Base-by-base conservation (phyloP, 2,797 vertebrate species). In the Sebastes diploproa region DNA sequence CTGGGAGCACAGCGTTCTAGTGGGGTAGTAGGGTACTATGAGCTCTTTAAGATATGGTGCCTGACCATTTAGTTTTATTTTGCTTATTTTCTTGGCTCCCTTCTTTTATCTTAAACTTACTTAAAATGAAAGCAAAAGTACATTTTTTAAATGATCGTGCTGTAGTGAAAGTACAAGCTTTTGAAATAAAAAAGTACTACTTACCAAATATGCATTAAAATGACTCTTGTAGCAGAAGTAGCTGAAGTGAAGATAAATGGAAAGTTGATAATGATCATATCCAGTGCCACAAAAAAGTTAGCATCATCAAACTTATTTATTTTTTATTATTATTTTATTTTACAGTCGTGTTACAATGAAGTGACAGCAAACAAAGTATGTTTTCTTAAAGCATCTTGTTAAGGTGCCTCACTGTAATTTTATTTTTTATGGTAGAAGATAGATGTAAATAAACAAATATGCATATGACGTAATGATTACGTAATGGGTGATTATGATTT, bases 371-470 rank as follows among this genome's bases (percentile, higher is more conserved):
- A 6, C 27, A 52, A 62, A 42, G 10, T 68, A 2, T 42, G 18
- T 63, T 80, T 72, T 4, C 27, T 62, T 42, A 42, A 77, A 77
- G 16, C 22, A 38, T 29, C 3, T 32, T 65, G 50, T 32, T 9
- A 58, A 60, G 8, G 20, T 50, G 9, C 14, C 3, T 38, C 6
- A 22, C 3, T 42, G 4, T 59, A 13, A 2, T 60, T 9, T 82
- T 62, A 65, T 69, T 70, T 70, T 54, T 65, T 58, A 10, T 36
- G 11, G n/a, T 67, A 38, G 7, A 77, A 18, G 22, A 55, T 20
- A 60, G 8, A 77, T 67, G 52, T 61, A 73, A 82, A 83, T 68
- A 38, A 78, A 81, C 7, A 67, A 27, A 77, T 23, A 70, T 34
- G 34, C 22, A 67, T 69, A 30, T 20, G 7, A 79, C 18, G 60